phyloP scores from a whole-genome alignment of 1,140 invertebrate genomes.

The Dinothrombium tinctorium region DNA sequence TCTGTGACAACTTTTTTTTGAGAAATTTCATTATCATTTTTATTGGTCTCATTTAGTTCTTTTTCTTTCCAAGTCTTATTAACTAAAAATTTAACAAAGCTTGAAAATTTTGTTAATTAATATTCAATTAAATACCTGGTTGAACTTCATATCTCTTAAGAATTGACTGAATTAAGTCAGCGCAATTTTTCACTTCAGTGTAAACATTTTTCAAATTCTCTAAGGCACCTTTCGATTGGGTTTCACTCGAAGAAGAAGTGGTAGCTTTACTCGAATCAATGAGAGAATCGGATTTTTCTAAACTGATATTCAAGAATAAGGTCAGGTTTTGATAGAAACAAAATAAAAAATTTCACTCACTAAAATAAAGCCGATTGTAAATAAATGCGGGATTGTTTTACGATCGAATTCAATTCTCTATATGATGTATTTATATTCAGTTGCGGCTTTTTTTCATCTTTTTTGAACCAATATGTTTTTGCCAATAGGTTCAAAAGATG shows the following conservation, averaged over 20 bases:
- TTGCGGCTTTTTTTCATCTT: not conserved
- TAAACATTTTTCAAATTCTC: not conserved
- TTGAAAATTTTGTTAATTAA: not conserved
- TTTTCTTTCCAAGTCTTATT: not conserved
- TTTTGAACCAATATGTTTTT: not conserved
- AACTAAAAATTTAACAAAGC: not conserved
- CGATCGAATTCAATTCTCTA: not conserved
- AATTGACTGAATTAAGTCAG: not conserved
- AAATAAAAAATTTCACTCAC: not conserved
- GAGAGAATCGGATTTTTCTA: not conserved
- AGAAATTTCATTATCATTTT: not conserved
- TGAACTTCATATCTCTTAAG: not conserved
- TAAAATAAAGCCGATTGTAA: not conserved
- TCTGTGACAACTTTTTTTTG: not conserved
- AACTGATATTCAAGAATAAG: not conserved
- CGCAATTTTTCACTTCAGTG: not conserved
- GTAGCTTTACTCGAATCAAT: not conserved
- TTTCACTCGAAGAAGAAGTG: not conserved
- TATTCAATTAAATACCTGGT: not conserved
- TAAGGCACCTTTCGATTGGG: no score
- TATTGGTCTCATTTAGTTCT: not conserved
- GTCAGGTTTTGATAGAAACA: not conserved
- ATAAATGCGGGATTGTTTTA: not conserved
- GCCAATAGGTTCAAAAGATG: not conserved
- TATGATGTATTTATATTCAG: not conserved